Base-by-base conservation (phyloP, 2,797 vertebrate genomes). In the Odontamblyopus lacepedii region DNA sequence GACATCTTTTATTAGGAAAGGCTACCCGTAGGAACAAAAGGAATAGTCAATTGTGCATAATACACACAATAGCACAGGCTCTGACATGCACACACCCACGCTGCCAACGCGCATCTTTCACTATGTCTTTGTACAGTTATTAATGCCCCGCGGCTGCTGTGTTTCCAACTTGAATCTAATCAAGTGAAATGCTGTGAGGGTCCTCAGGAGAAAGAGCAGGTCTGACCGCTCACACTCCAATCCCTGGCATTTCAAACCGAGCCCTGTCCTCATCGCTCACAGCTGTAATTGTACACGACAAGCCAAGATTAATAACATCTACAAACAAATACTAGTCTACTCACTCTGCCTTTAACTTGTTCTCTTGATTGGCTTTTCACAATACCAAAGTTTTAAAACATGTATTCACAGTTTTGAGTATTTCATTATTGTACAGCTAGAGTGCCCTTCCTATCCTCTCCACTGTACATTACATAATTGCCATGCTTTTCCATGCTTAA, bases 161-260 rank as follows among this genome's bases (percentile, higher is more conserved):
- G 72, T 78, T 83, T 79, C 78, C 78, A 90, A 91, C 88, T 91
- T 88, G 88, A 92, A 90, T 90, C 84, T 90, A 91, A 93, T 93
- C 89, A 92, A 90, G 87, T 83, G 90, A 91, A 90, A 91, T 89
- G 84, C 77, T 89, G 87, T 56, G 81, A 87, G 83, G 76, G 84
- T 87, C 82, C 84, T 84, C 70, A 2, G 82, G 87, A 90, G 86
- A 87, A 83, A 83, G 85, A 85, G 83, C 81, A 79, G 80, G 83
- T 83, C 85, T 86, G 83, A 87, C 88, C 80, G 81, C 88, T 89
- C 8, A 38, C 35, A 38, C 35, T 90, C 78, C 85, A 92, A 88
- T 75, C 79, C 73, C 83, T 91, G 89, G 90, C 91, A 91, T 92
- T 91, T 91, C 81, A 91, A 90, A 88, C 83, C 86, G 88, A 90